A percentile compares a stretch with the other conserved stretches of the same genome.
Conservation (phyloP, 1,140 invertebrate species). For the Elysia chlorotica region DNA sequence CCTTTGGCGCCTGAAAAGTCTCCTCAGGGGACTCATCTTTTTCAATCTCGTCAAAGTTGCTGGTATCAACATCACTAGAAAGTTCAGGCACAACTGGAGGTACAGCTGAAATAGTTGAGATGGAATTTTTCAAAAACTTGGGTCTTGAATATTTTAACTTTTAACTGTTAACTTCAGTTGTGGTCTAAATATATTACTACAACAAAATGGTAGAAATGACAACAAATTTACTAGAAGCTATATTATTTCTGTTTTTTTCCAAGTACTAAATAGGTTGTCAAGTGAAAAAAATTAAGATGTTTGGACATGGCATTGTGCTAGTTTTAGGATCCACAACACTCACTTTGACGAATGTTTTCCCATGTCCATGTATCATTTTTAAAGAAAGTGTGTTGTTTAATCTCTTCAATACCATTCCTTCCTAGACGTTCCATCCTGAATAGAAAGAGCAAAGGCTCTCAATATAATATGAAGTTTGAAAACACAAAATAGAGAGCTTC, state of each 20-base stretch:
- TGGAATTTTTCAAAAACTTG: neutral
- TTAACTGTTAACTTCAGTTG: too few species aligned
- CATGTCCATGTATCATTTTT: slow-evolving; percentile 97
- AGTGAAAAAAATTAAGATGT: neutral
- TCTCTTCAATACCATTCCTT: slow-evolving; percentile 91
- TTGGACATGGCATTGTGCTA: too few species aligned
- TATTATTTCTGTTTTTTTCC: too few species aligned
- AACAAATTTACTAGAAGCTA: too few species aligned
- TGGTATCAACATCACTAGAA: slow-evolving; percentile 93
- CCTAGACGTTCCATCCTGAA: slow-evolving; percentile 85
- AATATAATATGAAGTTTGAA: neutral
- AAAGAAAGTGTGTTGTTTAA: slow-evolving; percentile 95
- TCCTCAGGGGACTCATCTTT: slow-evolving; percentile 63
- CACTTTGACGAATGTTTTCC: slow-evolving; percentile 79
- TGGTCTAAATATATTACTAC: too few species aligned
- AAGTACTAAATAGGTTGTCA: too few species aligned
- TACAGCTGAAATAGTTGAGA: slow-evolving; percentile 71
- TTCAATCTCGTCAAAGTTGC: slow-evolving; percentile 98
- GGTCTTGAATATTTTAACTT: too few species aligned
- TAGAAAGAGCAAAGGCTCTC: slow-evolving; percentile 16
- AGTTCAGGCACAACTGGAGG: slow-evolving; percentile 97
- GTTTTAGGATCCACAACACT: too few species aligned
- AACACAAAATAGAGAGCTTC: too few species aligned
- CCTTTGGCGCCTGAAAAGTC: slow-evolving; percentile 91
- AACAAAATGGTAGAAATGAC: too few species aligned